A percentile compares a stretch with the other conserved stretches of the same genome.
Conservation (phyloP, 1,140 invertebrate species). For the Plectrocnemia conspersa region DNA sequence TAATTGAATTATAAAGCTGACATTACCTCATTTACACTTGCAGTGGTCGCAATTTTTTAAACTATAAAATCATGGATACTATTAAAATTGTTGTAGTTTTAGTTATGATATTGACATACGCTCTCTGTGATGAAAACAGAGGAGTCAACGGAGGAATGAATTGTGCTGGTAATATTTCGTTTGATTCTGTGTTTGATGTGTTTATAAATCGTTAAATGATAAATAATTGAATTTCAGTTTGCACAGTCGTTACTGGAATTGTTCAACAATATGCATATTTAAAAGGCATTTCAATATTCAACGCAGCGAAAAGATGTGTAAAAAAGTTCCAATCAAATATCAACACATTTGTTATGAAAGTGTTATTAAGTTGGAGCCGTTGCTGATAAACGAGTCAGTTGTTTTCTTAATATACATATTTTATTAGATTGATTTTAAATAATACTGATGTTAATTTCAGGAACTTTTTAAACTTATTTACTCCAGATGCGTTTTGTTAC, state of each 20-base stretch:
- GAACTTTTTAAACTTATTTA: constrained; percentile 26
- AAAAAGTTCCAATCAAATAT: constrained; percentile 22
- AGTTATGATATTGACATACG: too few relatives aligned
- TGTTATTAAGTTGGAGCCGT: constrained; percentile 21
- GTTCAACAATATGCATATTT: constrained; percentile 30
- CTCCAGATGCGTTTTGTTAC: constrained; percentile 33
- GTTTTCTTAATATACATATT: not conserved
- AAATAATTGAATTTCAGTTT: constrained; percentile 19
- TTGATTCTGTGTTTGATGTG: not conserved
- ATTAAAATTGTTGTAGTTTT: too few relatives aligned
- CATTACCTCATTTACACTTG: too few relatives aligned
- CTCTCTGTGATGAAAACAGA: too few relatives aligned
- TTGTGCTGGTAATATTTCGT: constrained; percentile 25
- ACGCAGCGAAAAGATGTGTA: constrained; percentile 24
- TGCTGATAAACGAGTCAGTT: constrained; percentile 27
- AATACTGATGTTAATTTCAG: constrained; percentile 20
- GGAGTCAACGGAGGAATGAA: constrained; percentile 32
- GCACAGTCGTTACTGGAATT: constrained; percentile 28
- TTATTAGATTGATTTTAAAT: not conserved
- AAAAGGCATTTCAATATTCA: constrained; percentile 25
- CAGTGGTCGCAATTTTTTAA: too few relatives aligned
- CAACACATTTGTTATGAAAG: constrained; percentile 20
- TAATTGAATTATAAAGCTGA: too few relatives aligned
- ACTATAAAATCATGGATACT: too few relatives aligned
- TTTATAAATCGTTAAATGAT: not conserved